These are phyloP conservation scores for Calonectris borealis DNA, from an alignment of 2,113 vertebrate species.

Conservation along the genomic window DNA sequence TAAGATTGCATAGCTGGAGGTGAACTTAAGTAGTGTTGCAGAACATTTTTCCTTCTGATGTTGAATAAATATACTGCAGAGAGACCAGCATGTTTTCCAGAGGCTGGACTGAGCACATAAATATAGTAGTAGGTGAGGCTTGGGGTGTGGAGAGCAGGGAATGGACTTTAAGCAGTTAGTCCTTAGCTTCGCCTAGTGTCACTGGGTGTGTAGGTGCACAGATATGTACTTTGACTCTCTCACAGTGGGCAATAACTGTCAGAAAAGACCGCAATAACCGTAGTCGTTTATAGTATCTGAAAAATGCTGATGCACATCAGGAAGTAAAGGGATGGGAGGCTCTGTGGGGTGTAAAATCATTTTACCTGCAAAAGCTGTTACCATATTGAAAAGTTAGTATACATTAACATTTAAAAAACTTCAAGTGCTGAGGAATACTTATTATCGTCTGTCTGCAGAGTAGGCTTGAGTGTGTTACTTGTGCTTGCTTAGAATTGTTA, in stretches of 20 bases:
- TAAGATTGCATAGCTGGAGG: background rate
- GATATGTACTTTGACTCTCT: constrained; percentile 43
- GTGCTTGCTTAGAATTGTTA: background rate
- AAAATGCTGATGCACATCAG: background rate
- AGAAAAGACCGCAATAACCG: background rate
- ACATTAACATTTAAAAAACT: background rate
- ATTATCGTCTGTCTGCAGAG: background rate
- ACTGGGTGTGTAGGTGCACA: constrained; percentile 23
- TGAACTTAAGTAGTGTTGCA: background rate
- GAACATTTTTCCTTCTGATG: background rate
- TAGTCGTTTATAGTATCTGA: background rate
- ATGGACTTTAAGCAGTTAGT: constrained; percentile 28
- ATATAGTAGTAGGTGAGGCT: background rate
- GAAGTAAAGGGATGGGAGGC: background rate
- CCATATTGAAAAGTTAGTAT: background rate
- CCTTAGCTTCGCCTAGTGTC: background rate
- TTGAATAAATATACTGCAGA: background rate
- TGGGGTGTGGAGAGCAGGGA: constrained; percentile 21
- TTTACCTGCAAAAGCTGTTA: background rate
- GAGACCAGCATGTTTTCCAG: background rate
- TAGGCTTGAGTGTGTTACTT: background rate
- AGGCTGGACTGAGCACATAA: background rate
- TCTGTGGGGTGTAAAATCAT: background rate
- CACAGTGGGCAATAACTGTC: background rate
- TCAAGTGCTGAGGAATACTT: background rate